Conservation (phyloP, 2,113 vertebrate genomes). For the Macquaria ambigua region DNA sequence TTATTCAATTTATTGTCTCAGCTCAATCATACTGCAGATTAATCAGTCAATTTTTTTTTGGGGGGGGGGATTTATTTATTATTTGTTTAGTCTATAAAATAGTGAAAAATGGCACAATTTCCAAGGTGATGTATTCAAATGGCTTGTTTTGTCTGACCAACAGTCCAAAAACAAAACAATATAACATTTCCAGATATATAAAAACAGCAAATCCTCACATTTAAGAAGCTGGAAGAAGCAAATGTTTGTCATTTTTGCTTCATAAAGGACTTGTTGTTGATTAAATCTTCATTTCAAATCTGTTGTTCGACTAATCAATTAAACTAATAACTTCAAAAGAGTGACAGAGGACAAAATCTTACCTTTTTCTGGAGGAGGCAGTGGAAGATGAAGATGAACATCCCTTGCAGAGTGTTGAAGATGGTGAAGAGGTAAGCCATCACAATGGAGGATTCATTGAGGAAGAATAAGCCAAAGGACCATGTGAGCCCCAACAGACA, state of each 20-base stretch:
- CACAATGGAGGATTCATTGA: constrained; percentile 95
- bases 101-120: not conserved
- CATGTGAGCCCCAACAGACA: constrained; percentile 96
- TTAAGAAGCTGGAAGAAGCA: not conserved
- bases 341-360: constrained; percentile 51
- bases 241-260: not conserved
- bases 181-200: not conserved
- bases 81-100: constrained; percentile 5
- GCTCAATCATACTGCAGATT: not conserved
- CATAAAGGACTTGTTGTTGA: not conserved
- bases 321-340: not conserved
- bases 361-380: constrained; percentile 99
- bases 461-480: constrained; percentile 96
- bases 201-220: not conserved
- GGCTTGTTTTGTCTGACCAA: not conserved
- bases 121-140: not conserved
- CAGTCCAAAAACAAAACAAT: not conserved
- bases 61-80: not conserved
- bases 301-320: not conserved
- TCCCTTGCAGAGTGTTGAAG: constrained; percentile 98
- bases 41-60: not conserved
- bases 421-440: constrained; percentile 99
- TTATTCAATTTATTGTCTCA: not conserved
- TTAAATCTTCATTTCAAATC: not conserved
- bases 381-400: constrained; percentile 99